Conservation (phyloP, 2,797 vertebrate species). For the Zalophus californianus region DNA sequence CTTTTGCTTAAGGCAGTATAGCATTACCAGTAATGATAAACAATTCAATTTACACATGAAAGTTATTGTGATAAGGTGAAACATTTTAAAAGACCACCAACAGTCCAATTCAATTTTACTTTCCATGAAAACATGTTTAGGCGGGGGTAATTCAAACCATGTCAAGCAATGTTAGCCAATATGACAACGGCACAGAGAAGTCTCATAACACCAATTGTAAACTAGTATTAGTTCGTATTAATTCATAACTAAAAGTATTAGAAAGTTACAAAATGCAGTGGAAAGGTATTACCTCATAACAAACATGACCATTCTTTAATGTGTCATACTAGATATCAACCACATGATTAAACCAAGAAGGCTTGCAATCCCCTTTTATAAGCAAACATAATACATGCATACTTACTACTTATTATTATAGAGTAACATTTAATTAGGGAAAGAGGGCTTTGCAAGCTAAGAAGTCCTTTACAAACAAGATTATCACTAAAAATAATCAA, state of each 20-base stretch:
- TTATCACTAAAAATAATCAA: neutral
- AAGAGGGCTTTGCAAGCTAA: neutral
- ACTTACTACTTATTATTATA: neutral
- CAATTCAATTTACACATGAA: slow-evolving; percentile 65
- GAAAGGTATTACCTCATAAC: neutral
- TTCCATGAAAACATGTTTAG: slow-evolving; percentile 63
- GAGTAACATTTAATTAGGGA: neutral
- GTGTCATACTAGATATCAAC: neutral
- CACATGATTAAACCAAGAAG: slow-evolving; percentile 39
- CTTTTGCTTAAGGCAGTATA: slow-evolving; percentile 42
- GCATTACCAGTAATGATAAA: slow-evolving; percentile 50
- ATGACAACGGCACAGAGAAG: slow-evolving; percentile 14
- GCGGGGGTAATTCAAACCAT: slow-evolving; percentile 56
- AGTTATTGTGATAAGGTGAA: slow-evolving; percentile 42
- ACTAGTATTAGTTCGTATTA: slow-evolving; percentile 42
- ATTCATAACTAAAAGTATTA: slow-evolving; percentile 52
- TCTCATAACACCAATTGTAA: neutral
- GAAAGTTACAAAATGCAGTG: slow-evolving; percentile 15
- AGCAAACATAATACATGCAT: slow-evolving; percentile 17
- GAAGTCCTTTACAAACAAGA: slow-evolving; percentile 35
- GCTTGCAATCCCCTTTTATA: neutral
- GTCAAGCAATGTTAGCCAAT: slow-evolving; percentile 29
- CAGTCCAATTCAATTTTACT: slow-evolving; percentile 53
- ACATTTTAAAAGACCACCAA: slow-evolving; percentile 55
- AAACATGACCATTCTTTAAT: neutral